A percentile compares a stretch with the other conserved stretches of the same genome.
Evolutionary conservation across 2,888 invertebrate genomes (phyloP).

Genomic region (Salpingus planirostris): DNA sequence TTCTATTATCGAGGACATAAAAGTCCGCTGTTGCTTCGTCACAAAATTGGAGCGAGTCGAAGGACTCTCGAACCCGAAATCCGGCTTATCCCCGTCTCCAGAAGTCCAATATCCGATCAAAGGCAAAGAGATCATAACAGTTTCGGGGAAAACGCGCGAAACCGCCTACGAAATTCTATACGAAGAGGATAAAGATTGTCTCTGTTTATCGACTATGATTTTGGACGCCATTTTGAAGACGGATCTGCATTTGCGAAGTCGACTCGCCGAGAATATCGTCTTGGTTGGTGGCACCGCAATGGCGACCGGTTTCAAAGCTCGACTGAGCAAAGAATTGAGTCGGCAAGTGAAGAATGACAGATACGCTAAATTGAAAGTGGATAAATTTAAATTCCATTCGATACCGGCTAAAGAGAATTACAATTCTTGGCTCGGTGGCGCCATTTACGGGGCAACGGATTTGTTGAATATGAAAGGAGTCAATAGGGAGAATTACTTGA

Average conservation of each 20-base stretch:
- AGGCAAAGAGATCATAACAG: conserved; percentile 52
- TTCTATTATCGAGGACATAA: conserved; percentile 64
- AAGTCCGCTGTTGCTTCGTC: conserved; percentile 83
- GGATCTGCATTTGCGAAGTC: conserved; percentile 71
- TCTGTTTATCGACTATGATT: conserved; percentile 76
- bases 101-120: conserved; percentile 59
- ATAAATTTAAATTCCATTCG: conserved; percentile 69
- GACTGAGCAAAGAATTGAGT: conserved; percentile 70
- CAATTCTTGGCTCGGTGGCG: conserved; percentile 80
- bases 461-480: conserved; percentile 61
- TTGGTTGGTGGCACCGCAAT: conserved; percentile 80
- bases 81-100: conserved; percentile 47
- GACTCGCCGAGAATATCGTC: conserved; percentile 74
- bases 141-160: conserved; percentile 68
- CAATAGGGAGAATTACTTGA: conserved; percentile 65
- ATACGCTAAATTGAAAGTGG: conserved; percentile 51
- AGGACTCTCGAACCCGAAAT: conserved; percentile 42
- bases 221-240: conserved; percentile 75
- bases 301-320: conserved; percentile 72
- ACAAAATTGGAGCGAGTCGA: conserved; percentile 62
- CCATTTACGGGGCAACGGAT: conserved; percentile 70
- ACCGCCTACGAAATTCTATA: conserved; percentile 78
- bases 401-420: conserved; percentile 75
- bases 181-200: conserved; percentile 71
- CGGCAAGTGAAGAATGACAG: conserved; percentile 56